Evolutionary conservation across 2,888 invertebrate genomes (phyloP), one percentile per base, ranked within the genome.

Genomic region (Morpho deidamia): DNA sequence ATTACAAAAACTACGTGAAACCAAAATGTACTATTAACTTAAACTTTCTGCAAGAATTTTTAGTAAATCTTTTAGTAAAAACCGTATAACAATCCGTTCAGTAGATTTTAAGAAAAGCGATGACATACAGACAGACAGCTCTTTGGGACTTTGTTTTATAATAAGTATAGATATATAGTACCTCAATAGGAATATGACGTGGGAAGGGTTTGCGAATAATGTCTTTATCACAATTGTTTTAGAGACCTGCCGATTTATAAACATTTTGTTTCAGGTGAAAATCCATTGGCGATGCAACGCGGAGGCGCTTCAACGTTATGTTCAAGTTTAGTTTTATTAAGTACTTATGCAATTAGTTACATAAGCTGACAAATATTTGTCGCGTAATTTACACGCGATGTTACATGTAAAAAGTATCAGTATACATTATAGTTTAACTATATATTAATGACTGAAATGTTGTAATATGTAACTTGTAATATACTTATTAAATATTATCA

Each of bases 251-350:
- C 39, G 11, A 43, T 43, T 53, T 56, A 56, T 54, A 57, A 42
- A 59, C 53, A 59, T 44, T 42, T 41, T 61, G 66, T 76, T 70
- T 38, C 86, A 90, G 90, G 88, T 55, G 90, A 90, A 61, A 90
- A 90, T 58, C 90, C 90, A 47, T 71, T 90, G 35, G 90, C 90
- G 51, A 90, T 90, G 90, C 90, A 90, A 58, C 79, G 90, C n/a
- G 90, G 90, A 8, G 64, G 69, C 34, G 71, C 83, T 12, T 63
- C 70, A 5, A 61, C 70, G 10, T 69, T 80, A 44, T 69, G 76
- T 70, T 81, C 90, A 70, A 69, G 81, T 66, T 71, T 86, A 60
- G 68, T 74, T 52, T 51, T 86, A 49, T 59, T 80, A 53, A 56
- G 67, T 5, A 59, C 68, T 1, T 62, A 74, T 46, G 47, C 78